These are phyloP conservation scores for Marronus borbonicus DNA, from an alignment of 2,888 invertebrate genomes.

Conservation along the genomic window DNA sequence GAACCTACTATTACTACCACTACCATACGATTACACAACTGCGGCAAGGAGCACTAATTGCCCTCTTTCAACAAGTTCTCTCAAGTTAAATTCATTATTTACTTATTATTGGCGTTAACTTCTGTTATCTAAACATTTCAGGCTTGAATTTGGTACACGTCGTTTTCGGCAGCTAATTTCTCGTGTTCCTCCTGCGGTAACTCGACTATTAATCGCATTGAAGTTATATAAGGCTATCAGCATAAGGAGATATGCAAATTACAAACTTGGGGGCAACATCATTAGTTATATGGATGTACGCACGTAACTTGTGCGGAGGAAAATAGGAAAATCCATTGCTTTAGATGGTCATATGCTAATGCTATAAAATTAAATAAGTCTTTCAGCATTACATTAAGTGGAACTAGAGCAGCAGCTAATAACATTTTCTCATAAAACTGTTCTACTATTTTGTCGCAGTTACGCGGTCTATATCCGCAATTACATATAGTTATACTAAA, in stretches of 20 bases:
- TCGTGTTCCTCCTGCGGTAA: constrained; percentile 4
- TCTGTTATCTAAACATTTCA: constrained; percentile 49
- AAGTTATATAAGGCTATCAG: constrained; percentile 8
- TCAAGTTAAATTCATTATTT: constrained; percentile 49
- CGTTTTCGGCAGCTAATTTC: constrained; percentile 42
- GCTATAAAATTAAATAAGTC: background rate
- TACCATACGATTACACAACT: background rate
- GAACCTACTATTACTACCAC: background rate
- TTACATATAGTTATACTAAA: too few relatives aligned
- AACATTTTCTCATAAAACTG: background rate
- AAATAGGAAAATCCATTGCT: background rate
- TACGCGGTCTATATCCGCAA: too few relatives aligned
- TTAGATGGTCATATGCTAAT: background rate
- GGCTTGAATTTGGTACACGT: constrained; percentile 36
- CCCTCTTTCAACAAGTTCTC: constrained; percentile 48
- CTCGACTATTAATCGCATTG: constrained; percentile 30
- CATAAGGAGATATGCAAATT: background rate
- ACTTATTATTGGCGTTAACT: constrained; percentile 48
- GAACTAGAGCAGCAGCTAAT: background rate
- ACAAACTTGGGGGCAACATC: background rate
- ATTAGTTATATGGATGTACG: background rate
- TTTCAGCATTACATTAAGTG: background rate
- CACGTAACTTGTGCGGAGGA: background rate
- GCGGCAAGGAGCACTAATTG: constrained; percentile 36
- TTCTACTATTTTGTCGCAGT: too few relatives aligned